Conservation (phyloP, 2,113 vertebrate species). For the Micronycteris hirsuta region DNA sequence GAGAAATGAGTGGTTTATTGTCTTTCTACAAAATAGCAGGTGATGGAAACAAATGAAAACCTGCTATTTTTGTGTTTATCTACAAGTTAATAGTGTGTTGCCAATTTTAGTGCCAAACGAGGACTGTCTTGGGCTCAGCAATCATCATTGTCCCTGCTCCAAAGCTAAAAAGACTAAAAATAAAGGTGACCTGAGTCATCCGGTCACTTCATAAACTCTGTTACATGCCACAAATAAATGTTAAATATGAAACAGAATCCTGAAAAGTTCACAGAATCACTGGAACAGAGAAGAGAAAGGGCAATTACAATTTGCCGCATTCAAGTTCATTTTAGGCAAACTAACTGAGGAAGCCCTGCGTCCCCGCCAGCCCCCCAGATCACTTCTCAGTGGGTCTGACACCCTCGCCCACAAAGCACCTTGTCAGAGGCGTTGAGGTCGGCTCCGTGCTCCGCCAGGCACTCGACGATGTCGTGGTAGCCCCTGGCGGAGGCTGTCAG, state of each 20-base stretch:
- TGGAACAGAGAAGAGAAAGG: neutral
- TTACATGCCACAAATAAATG: neutral
- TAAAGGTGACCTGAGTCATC: neutral
- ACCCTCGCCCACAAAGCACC: conserved; percentile 76
- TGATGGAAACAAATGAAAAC: conserved; percentile 25
- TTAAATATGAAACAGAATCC: neutral
- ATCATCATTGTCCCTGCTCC: neutral
- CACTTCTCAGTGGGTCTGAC: neutral
- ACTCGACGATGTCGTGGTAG: conserved; percentile 95
- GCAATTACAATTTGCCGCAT: neutral
- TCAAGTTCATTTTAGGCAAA: neutral
- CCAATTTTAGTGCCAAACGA: neutral
- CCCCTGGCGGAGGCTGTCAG: conserved; percentile 95
- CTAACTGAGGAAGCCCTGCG: neutral
- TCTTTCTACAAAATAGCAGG: neutral
- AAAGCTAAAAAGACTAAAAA: neutral
- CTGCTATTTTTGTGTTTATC: neutral
- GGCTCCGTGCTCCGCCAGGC: conserved; percentile 89
- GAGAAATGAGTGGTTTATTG: neutral
- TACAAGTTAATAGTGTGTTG: neutral
- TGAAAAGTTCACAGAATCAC: neutral
- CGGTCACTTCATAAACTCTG: neutral
- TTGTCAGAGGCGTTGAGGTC: conserved; percentile 92
- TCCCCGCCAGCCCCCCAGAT: neutral
- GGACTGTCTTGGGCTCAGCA: neutral